Base-by-base conservation (phyloP, 1,140 invertebrate species). In the Himalopsyche phryganea region DNA sequence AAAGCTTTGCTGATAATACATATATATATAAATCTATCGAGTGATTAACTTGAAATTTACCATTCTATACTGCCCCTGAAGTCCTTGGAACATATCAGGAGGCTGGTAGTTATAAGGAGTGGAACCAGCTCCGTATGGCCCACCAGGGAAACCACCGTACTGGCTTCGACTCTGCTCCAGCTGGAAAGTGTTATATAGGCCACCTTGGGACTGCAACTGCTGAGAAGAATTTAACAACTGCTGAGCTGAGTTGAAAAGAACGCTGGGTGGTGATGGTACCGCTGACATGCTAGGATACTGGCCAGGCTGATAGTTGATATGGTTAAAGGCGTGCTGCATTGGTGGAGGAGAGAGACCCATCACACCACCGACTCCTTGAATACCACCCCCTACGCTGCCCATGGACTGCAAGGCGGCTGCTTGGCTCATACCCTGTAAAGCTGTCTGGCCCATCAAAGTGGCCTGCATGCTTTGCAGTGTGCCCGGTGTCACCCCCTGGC, bases 11-110 rank as follows among this genome's bases (percentile, higher is more conserved):
- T n/a, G n/a, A n/a, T n/a, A n/a, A n/a, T n/a, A n/a, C n/a, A n/a
- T n/a, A n/a, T n/a, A n/a, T n/a, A n/a, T n/a, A n/a, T n/a, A n/a
- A n/a, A n/a, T n/a, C n/a, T n/a, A n/a, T n/a, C n/a, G n/a, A n/a
- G n/a, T n/a, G n/a, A n/a, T n/a, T n/a, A n/a, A n/a, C n/a, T n/a
- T n/a, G n/a, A n/a, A 61, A 71, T 80, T 77, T 68, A 86, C 84
- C 74, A 90, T 80, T 50, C 88, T 78, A 66, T 87, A 90, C 68
- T 89, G 88, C 46, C 83, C 88, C 38, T 87, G 79, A 63, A 89
- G 81, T 67, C 83, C 89, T 66, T 85, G 87, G 75, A 91, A 92
- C 74, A 92, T 84, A 65, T 93, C 90, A 41, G 88, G 87, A 20
- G 85, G 83, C 53, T 80, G 77, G 60, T 78, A 78, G 58, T 79